phyloP scores from a whole-genome alignment of 1,140 invertebrate species.

The Calephelis virginiensis region DNA sequence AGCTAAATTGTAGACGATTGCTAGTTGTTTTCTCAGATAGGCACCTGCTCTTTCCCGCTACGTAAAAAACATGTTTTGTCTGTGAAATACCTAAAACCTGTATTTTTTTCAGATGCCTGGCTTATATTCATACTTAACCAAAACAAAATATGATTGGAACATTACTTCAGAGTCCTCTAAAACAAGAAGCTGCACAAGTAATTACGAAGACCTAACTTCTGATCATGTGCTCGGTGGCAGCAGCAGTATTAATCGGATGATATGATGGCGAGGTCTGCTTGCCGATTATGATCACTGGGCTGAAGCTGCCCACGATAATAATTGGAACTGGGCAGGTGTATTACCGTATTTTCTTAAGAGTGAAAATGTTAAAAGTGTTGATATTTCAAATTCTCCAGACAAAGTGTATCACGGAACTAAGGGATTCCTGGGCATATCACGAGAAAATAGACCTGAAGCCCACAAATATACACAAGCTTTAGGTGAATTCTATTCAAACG shows the following conservation, averaged over 20 bases:
- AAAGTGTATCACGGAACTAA: constrained; percentile 27
- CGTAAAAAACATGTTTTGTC: too few relatives aligned
- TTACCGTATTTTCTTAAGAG: constrained; percentile 36
- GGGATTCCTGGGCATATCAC: constrained; percentile 35
- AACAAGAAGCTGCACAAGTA: too few relatives aligned
- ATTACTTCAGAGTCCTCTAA: too few relatives aligned
- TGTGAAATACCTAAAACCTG: too few relatives aligned
- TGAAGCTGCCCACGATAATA: constrained; percentile 24
- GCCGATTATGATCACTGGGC: constrained; percentile 39
- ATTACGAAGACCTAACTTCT: too few relatives aligned
- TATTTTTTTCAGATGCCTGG: too few relatives aligned
- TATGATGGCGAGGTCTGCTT: constrained; percentile 35
- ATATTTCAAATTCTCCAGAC: constrained; percentile 23
- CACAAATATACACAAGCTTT: constrained; percentile 36
- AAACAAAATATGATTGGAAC: too few relatives aligned
- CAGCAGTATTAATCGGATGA: constrained; percentile 87
- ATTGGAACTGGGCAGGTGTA: constrained; percentile 32
- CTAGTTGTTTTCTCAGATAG: too few relatives aligned
- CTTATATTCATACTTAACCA: too few relatives aligned
- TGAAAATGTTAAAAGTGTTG: constrained; percentile 27
- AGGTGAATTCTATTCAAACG: constrained; percentile 31
- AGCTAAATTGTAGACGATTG: too few relatives aligned
- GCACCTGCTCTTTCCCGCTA: too few relatives aligned
- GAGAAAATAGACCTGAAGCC: constrained; percentile 15
- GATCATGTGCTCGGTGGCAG: constrained; percentile 84